Evolutionary conservation across 2,888 invertebrate genomes (phyloP), one percentile per base, ranked within the genome.

Genomic region (Ophion ventricosus): DNA sequence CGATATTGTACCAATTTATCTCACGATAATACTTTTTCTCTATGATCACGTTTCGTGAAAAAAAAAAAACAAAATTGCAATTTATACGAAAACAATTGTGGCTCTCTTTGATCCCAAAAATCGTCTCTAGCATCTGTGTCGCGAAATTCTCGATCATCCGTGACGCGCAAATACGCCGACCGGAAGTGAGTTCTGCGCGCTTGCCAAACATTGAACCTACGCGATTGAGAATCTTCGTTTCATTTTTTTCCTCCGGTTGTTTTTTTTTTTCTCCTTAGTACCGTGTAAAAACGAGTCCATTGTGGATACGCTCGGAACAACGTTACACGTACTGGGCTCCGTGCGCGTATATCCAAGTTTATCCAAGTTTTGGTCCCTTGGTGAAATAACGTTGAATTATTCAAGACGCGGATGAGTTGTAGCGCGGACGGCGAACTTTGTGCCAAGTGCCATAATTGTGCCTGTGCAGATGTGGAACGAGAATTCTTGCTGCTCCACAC

Each of bases 401-500:
- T 84, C 69, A 74, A 49, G 64, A 66, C 17, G 43, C 67, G 73
- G 73, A 63, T 70, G 35, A 63, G 56, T 7, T 35, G 35, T 35
- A 49, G 17, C 49, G 49, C 49, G 49, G 14, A 14, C 49, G 49
- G 63, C 56, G 76, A 83, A 56, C 72, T 81, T 64, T 10, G 74
- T 66, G 70, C 75, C 70, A 79, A 84, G 84, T 81, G 84, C 81
- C 84, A 84, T 84, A 81, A 81, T 78, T 75, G 73, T 69, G 74
- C 59, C 78, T 72, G 54, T 66, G 43, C 43, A 77, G 25, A 43
- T 2, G 61, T 20, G 25, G 40, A 11, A 54, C 56, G 72, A 72
- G 54, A 63, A 78, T 61, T 70, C 26, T 72, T 64, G 56, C 29
- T 49, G 59, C 20, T 25, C 26, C 63, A 59, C n/a, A 61, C 43